Conservation (phyloP, 2,113 vertebrate genomes). For the Silurus asotus region DNA sequence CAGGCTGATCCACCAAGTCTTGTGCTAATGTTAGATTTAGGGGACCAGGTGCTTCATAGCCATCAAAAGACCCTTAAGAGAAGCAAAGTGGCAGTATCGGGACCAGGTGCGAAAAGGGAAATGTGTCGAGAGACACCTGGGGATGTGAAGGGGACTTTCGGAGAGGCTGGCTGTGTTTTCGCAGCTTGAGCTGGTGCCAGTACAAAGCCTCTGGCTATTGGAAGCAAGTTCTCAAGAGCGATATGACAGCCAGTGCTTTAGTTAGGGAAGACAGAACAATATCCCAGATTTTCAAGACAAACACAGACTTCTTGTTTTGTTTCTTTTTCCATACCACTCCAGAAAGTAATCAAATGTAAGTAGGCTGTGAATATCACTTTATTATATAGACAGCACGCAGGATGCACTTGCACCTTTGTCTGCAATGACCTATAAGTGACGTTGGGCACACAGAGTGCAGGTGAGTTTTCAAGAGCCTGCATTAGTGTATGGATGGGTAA, state of each 20-base stretch:
- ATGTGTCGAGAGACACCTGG: slow-evolving; percentile 5
- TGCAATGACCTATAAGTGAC: neutral
- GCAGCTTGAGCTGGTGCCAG: slow-evolving; percentile 25
- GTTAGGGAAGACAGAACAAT: slow-evolving; percentile 9
- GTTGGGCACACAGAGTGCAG: neutral
- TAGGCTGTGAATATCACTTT: slow-evolving; percentile 15
- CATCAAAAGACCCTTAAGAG: slow-evolving; percentile 19
- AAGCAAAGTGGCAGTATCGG: neutral
- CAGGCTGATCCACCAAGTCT: slow-evolving; percentile 14
- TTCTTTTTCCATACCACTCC: neutral
- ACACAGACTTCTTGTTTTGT: neutral
- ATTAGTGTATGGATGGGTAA: neutral
- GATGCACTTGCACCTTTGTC: neutral
- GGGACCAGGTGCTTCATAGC: slow-evolving; percentile 2
- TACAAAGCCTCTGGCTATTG: slow-evolving; percentile 19
- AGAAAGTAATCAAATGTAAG: neutral
- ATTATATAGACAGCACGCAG: neutral
- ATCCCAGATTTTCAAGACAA: neutral
- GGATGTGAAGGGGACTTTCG: neutral
- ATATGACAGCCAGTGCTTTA: slow-evolving; percentile 9
- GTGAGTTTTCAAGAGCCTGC: neutral
- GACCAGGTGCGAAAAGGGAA: neutral
- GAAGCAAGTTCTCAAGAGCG: neutral
- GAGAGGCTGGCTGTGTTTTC: slow-evolving; percentile 9
- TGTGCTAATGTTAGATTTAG: slow-evolving; percentile 8